Evolutionary conservation across 2,113 vertebrate genomes (phyloP).

Genomic region (Rhinoptilus africanus): DNA sequence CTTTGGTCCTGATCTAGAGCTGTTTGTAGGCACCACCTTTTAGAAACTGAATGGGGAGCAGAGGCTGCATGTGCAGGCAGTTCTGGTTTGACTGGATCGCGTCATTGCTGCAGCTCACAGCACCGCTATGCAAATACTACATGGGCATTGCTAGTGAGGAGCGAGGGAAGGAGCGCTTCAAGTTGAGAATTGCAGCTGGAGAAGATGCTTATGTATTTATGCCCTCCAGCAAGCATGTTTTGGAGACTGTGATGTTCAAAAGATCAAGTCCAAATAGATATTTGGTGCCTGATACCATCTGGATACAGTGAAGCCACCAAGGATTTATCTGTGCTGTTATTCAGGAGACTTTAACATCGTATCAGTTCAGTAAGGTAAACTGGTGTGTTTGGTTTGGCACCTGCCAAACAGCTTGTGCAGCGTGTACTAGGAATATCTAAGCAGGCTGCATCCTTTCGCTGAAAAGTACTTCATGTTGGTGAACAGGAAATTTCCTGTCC

Average conservation of each 20-base stretch:
- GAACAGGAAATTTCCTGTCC: not conserved
- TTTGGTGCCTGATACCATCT: not conserved
- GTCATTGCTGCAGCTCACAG: not conserved
- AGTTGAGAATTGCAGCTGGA: not conserved
- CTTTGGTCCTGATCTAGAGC: not conserved
- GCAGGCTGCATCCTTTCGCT: not conserved
- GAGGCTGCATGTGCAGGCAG: not conserved
- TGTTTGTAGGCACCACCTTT: not conserved
- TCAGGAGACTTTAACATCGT: not conserved
- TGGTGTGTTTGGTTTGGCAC: not conserved
- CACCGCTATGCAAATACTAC: not conserved
- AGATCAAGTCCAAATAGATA: conserved; percentile 2
- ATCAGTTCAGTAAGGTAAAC: not conserved
- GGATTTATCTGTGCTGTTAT: not conserved
- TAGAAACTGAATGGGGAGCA: not conserved
- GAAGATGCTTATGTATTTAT: not conserved
- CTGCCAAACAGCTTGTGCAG: not conserved
- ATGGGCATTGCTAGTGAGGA: not conserved
- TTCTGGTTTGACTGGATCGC: not conserved
- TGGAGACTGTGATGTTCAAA: not conserved
- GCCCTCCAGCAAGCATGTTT: not conserved
- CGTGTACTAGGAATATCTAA: not conserved
- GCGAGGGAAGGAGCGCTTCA: not conserved
- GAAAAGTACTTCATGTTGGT: not conserved
- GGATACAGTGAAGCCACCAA: not conserved